Evolutionary conservation across 1,140 invertebrate genomes (phyloP).

Genomic region (Caerostris extrusa): DNA sequence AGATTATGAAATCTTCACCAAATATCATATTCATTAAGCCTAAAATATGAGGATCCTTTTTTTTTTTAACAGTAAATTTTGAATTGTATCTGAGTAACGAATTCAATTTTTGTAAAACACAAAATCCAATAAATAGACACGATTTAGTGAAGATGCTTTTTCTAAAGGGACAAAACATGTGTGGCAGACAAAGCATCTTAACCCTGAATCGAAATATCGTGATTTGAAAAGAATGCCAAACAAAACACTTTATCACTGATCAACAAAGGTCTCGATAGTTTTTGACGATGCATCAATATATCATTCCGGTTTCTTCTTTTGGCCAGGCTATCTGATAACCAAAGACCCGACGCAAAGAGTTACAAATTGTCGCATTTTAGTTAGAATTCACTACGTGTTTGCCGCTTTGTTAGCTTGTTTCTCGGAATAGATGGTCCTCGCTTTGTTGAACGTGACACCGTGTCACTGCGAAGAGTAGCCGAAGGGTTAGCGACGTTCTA

Average conservation of each 20-base stretch:
- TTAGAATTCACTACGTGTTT: conserved; percentile 46
- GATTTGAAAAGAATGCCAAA: neutral
- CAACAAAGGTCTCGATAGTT: neutral
- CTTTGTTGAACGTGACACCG: conserved; percentile 57
- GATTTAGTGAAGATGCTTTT: no score
- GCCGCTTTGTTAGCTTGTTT: conserved; percentile 44
- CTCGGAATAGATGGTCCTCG: conserved; percentile 51
- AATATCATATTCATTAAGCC: no score
- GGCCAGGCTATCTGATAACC: neutral
- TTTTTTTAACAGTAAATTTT: no score
- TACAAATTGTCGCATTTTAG: conserved; percentile 69
- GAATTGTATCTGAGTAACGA: no score
- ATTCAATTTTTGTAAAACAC: no score
- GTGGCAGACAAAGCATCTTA: neutral
- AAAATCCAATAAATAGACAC: no score
- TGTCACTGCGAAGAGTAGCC: conserved; percentile 62
- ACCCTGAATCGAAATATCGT: neutral
- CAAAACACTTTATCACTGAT: neutral
- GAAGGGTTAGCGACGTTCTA: conserved; percentile 53
- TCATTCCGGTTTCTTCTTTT: conserved; percentile 1
- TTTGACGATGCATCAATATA: neutral
- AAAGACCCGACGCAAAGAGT: conserved; percentile 17
- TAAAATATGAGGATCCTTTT: no score
- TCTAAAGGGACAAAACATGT: no score
- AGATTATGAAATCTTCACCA: no score